Conservation (phyloP, 2,797 vertebrate genomes). For the Rhabdomys pumilio region DNA sequence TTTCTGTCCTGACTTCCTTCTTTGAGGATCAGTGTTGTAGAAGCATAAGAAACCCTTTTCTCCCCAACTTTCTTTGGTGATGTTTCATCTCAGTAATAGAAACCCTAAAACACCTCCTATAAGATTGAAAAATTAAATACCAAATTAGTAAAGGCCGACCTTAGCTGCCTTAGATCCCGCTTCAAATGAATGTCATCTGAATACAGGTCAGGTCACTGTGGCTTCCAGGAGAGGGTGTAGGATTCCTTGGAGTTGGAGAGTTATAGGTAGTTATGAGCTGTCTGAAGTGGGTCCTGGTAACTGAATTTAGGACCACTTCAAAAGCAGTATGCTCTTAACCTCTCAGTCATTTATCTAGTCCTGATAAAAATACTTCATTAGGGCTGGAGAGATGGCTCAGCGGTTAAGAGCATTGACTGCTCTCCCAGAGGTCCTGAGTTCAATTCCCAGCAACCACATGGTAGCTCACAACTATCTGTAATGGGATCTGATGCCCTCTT, state of each 20-base stretch:
- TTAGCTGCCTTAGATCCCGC: no score
- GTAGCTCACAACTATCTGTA: no score
- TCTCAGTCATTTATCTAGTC: not conserved
- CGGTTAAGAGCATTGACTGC: no score
- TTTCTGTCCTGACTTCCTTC: not conserved
- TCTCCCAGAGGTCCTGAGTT: no score
- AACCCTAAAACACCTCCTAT: not conserved
- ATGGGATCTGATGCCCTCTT: no score
- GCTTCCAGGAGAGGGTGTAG: not conserved
- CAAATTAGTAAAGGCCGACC: not conserved
- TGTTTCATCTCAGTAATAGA: not conserved
- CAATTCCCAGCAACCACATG: no score
- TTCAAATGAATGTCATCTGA: not conserved
- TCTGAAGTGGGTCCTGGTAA: not conserved
- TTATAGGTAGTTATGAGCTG: not conserved
- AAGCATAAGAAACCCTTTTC: not conserved
- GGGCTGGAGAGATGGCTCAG: no score
- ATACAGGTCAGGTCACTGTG: no score
- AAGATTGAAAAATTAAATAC: not conserved
- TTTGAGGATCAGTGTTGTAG: not conserved
- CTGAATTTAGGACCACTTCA: not conserved
- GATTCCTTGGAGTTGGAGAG: not conserved
- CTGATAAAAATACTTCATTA: not conserved
- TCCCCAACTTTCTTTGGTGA: not conserved
- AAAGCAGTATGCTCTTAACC: not conserved